These are phyloP conservation scores for Falcunculus frontatus DNA, from an alignment of 2,113 vertebrate genomes.

Conservation along the genomic window DNA sequence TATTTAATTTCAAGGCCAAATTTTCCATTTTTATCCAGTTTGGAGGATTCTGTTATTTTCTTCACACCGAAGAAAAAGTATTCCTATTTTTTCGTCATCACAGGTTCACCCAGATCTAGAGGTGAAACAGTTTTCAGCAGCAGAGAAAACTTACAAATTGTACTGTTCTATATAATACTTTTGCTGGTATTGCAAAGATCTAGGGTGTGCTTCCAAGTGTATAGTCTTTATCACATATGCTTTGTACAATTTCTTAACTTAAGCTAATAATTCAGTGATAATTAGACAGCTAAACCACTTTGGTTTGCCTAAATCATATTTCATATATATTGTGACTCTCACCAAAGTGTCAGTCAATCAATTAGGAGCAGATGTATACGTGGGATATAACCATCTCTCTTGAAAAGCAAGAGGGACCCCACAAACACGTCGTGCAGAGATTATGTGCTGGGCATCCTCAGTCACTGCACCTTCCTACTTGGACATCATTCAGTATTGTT, in stretches of 20 bases:
- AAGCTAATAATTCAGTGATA: neutral
- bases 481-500: neutral
- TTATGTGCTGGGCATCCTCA: neutral
- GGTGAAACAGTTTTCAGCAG: neutral
- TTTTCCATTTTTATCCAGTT: neutral
- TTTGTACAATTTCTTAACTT: neutral
- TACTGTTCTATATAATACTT: neutral
- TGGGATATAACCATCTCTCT: neutral
- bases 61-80: neutral
- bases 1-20: neutral
- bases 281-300: neutral
- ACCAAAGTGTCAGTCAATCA: neutral
- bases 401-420: neutral
- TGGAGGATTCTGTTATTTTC: neutral
- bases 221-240: constrained; percentile 2
- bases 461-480: neutral
- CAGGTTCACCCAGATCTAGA: neutral
- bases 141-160: neutral
- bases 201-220: neutral
- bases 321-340: neutral
- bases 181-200: neutral
- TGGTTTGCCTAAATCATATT: neutral
- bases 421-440: neutral
- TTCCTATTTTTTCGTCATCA: neutral
- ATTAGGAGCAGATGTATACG: neutral